Conservation (phyloP, 2,888 invertebrate genomes). For the Ferdinandea cuprea region DNA sequence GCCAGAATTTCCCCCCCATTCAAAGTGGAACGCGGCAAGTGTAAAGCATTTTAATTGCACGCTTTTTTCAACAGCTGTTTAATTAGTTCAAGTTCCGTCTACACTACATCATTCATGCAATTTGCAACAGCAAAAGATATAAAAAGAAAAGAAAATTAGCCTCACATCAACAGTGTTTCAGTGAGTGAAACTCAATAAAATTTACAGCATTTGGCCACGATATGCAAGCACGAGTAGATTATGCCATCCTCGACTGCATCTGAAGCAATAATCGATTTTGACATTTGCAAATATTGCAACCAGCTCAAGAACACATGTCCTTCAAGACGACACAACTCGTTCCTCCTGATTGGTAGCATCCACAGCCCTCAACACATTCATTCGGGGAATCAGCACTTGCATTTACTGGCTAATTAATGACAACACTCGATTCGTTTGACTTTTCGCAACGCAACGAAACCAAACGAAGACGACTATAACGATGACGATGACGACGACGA, state of each 20-base stretch:
- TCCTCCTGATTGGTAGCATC: conserved; percentile 72
- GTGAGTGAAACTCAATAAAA: conserved; percentile 41
- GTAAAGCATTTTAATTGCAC: conserved; percentile 53
- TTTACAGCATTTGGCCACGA: conserved; percentile 35
- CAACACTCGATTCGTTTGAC: conserved; percentile 70
- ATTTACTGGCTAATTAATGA: conserved; percentile 73
- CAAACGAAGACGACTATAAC: neutral
- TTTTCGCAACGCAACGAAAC: conserved; percentile 44
- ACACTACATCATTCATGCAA: conserved; percentile 29
- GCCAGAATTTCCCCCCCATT: conserved; percentile 10
- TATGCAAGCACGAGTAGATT: neutral
- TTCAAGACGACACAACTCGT: conserved; percentile 24
- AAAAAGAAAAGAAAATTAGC: conserved; percentile 12
- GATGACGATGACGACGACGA: too few species aligned
- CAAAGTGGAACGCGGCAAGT: conserved; percentile 40
- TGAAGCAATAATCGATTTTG: conserved; percentile 69
- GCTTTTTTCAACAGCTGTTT: conserved; percentile 82
- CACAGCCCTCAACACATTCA: conserved; percentile 72
- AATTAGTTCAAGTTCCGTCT: conserved; percentile 80
- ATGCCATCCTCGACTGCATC: neutral
- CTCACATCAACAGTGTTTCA: conserved; percentile 30
- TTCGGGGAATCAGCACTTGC: conserved; percentile 74
- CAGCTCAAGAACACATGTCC: conserved; percentile 65
- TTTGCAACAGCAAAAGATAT: conserved; percentile 1
- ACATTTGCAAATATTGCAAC: conserved; percentile 70